A percentile compares a stretch with the other conserved stretches of the same genome.
Evolutionary conservation across 2,888 invertebrate genomes (phyloP).

Genomic region (Vandiemenella viatica): DNA sequence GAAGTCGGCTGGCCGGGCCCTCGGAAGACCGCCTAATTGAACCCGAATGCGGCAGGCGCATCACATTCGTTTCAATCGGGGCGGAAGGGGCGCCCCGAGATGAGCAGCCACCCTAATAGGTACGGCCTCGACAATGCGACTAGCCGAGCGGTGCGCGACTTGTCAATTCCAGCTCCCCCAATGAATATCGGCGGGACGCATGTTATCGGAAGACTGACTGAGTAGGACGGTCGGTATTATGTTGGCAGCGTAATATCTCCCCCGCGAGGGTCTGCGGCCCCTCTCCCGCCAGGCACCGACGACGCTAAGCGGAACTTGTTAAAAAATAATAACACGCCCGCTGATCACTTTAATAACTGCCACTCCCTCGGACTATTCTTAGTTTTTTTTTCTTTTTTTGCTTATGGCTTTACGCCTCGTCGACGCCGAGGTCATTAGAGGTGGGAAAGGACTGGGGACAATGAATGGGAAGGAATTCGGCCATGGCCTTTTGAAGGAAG

Average conservation of each 20-base stretch:
- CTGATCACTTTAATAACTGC: too few relatives aligned
- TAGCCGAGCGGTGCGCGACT: too few relatives aligned
- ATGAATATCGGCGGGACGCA: neutral
- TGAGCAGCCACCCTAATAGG: neutral
- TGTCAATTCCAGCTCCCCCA: neutral
- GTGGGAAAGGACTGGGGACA: too few relatives aligned
- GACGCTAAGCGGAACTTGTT: too few relatives aligned
- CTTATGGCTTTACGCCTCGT: too few relatives aligned
- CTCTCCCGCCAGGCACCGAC: too few relatives aligned
- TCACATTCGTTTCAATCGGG: constrained; percentile 6
- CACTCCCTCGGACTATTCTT: too few relatives aligned
- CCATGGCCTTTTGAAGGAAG: too few relatives aligned
- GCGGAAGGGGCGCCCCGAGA: constrained; percentile 1
- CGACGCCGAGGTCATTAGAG: too few relatives aligned
- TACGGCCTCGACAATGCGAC: neutral
- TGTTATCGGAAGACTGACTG: neutral
- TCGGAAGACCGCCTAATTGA: constrained; percentile 6
- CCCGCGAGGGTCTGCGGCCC: neutral
- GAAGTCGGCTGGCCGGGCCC: neutral
- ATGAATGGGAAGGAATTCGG: too few relatives aligned
- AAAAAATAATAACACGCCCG: too few relatives aligned
- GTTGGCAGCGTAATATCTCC: neutral
- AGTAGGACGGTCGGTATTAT: neutral
- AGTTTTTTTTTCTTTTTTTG: too few relatives aligned
- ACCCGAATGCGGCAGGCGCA: constrained; percentile 2